phyloP scores from a whole-genome alignment of 2,113 vertebrate genomes.

The Vireo altiloquus region DNA sequence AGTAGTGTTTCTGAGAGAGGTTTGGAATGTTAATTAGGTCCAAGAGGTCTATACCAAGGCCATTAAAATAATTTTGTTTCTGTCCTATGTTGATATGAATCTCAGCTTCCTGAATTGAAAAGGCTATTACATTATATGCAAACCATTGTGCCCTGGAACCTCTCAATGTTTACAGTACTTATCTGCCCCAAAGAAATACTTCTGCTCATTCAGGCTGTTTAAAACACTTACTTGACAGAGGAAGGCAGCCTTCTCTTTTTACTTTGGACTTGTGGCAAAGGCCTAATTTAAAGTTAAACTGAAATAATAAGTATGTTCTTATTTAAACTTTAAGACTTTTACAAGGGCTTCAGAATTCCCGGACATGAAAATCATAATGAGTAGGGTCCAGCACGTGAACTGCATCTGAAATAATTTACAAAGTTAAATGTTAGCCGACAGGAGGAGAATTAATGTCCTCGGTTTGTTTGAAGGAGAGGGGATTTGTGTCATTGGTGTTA shows the following conservation, averaged over 20 bases:
- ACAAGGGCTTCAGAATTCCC: background rate
- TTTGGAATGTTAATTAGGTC: slow-evolving; percentile 43
- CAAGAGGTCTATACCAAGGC: slow-evolving; percentile 2
- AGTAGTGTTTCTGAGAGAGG: slow-evolving; percentile 15
- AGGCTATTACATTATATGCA: background rate
- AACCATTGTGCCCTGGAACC: background rate
- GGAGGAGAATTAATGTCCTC: background rate
- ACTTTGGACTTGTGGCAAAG: background rate
- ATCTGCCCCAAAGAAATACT: background rate
- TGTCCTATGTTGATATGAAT: background rate
- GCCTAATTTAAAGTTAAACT: background rate
- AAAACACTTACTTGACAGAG: background rate
- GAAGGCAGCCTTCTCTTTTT: background rate
- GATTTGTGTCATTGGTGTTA: background rate
- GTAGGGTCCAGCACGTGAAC: background rate
- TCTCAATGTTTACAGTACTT: background rate
- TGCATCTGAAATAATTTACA: background rate
- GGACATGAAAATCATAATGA: background rate
- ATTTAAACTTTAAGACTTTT: background rate
- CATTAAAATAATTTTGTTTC: slow-evolving; percentile 34
- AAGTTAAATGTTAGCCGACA: background rate
- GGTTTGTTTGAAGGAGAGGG: background rate
- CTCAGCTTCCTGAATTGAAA: slow-evolving; percentile 13
- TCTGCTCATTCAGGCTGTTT: background rate
- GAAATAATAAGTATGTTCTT: background rate